Conservation (phyloP, 2,888 invertebrate species). For the Linyphia triangularis region DNA sequence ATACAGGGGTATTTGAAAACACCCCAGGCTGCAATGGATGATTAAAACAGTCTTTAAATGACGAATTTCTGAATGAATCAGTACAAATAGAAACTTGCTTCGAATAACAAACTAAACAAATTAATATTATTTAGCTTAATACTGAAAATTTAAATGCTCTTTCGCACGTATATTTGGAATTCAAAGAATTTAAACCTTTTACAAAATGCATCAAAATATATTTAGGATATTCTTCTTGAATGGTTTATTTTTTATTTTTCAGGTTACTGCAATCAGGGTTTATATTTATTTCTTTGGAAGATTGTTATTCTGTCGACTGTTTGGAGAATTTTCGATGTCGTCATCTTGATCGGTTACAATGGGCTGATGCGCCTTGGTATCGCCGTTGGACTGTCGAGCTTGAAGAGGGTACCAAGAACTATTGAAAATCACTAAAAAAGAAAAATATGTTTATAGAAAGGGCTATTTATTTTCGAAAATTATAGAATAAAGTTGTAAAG, state of each 20-base stretch:
- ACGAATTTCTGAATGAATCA: no score
- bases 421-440: conserved; percentile 45
- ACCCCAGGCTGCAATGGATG: no score
- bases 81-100: no score
- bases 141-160: no score
- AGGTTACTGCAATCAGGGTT: neutral
- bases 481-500: no score
- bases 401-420: conserved; percentile 69
- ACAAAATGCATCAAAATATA: neutral
- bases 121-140: no score
- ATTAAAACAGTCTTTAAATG: no score
- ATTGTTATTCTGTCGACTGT: conserved; percentile 21
- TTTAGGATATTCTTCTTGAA: neutral
- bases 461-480: no score
- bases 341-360: conserved; percentile 69
- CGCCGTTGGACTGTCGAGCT: conserved; percentile 63
- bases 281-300: conserved; percentile 24
- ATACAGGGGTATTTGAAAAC: no score
- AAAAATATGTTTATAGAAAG: no score
- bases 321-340: conserved; percentile 48
- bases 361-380: conserved; percentile 67
- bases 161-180: neutral
- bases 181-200: neutral
- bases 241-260: no score
- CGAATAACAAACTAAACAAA: no score